phyloP scores from a whole-genome alignment of 2,797 vertebrate genomes.

The Apodemus agrarius region DNA sequence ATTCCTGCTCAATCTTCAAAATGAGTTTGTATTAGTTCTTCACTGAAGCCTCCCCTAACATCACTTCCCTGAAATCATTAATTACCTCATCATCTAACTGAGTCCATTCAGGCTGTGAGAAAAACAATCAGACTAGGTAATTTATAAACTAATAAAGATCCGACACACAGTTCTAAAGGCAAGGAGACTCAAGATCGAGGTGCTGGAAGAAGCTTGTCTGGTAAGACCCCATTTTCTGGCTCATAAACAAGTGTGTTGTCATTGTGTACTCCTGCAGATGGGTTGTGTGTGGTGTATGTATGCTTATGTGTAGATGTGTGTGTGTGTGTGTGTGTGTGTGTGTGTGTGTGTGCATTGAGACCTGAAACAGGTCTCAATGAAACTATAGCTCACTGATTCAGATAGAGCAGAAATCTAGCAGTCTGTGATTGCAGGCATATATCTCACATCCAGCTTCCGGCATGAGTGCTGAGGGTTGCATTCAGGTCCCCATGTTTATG shows the following conservation, averaged over 20 bases:
- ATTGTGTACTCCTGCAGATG: background rate
- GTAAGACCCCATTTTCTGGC: background rate
- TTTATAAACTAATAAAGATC: background rate
- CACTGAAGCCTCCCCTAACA: background rate
- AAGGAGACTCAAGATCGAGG: background rate
- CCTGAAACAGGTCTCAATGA: background rate
- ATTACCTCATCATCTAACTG: background rate
- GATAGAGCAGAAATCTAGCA: background rate
- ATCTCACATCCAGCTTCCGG: background rate
- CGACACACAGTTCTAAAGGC: background rate
- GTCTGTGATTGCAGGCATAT: background rate
- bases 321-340: background rate
- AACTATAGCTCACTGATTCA: background rate
- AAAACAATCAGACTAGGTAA: background rate
- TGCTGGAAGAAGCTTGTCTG: background rate
- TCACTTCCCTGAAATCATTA: conserved; percentile 4
- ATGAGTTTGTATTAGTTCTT: background rate
- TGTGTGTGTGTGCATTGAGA: background rate
- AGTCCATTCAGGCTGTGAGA: background rate
- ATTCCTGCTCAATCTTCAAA: conserved; percentile 19
- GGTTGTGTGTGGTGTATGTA: background rate
- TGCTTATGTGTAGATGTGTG: background rate
- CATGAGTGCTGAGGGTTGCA: background rate
- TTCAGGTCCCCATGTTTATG: no score
- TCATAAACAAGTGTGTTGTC: background rate